Conservation (phyloP, 2,797 vertebrate genomes). For the Semaprochilodus insignis region DNA sequence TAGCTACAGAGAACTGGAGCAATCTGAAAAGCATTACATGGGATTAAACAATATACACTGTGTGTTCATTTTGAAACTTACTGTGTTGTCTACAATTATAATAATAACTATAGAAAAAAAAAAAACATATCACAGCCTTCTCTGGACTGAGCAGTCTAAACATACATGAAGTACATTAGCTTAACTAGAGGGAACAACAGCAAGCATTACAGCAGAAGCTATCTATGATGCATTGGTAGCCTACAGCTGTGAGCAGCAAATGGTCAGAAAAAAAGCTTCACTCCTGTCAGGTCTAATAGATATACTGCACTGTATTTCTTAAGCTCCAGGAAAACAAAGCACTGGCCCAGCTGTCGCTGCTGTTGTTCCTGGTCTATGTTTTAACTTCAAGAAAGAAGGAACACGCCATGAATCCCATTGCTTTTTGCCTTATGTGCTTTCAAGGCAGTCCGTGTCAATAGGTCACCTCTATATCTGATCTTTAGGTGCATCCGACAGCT, state of each 20-base stretch:
- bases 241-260: slow-evolving; percentile 21
- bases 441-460: neutral
- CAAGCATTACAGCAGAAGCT: neutral
- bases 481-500: neutral
- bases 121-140: neutral
- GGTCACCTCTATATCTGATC: neutral
- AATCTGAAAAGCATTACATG: neutral
- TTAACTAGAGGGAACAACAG: neutral
- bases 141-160: neutral
- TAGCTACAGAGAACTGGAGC: neutral
- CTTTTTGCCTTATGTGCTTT: neutral
- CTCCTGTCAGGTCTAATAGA: slow-evolving; percentile 26
- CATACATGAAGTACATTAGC: neutral
- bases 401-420: neutral
- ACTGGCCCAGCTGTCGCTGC: slow-evolving; percentile 2
- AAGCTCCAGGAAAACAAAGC: slow-evolving; percentile 2
- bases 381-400: neutral
- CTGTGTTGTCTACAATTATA: neutral
- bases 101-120: too few species aligned
- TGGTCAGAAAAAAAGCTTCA: slow-evolving; percentile 25
- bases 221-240: neutral
- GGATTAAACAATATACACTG: neutral
- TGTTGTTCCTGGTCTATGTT: neutral
- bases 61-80: neutral
- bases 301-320: neutral